Conservation (phyloP, 2,797 vertebrate species). For the Arrhamphus sclerolepis region DNA sequence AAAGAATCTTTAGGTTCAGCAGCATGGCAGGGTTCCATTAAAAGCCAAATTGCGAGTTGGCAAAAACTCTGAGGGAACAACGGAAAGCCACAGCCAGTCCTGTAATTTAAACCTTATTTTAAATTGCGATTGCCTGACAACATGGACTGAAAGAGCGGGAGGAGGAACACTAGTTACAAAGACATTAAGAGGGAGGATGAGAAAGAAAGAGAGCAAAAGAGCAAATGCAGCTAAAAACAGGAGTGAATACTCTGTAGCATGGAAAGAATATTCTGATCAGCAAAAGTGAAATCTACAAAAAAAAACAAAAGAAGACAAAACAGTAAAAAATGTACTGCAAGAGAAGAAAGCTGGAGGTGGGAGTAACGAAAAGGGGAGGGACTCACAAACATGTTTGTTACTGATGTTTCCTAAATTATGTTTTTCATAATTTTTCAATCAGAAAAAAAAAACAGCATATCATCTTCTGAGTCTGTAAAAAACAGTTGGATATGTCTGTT, state of each 20-base stretch:
- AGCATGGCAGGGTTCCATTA: conserved; percentile 99
- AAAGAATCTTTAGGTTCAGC: conserved; percentile 95
- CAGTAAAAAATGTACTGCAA: no score
- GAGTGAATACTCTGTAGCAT: conserved; percentile 10
- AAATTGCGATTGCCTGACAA: conserved; percentile 90
- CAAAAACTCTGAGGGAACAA: conserved; percentile 96
- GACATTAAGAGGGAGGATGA: conserved; percentile 25
- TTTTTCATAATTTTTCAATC: no score
- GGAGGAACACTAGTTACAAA: conserved; percentile 34
- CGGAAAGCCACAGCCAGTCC: conserved; percentile 94
- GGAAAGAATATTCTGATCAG: neutral
- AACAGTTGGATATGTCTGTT: no score
- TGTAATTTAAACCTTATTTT: conserved; percentile 99
- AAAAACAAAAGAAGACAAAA: conserved; percentile 2
- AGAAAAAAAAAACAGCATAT: no score
- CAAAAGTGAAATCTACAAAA: conserved; percentile 3
- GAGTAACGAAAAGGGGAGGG: no score
- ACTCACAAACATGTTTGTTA: no score
- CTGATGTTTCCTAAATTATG: no score
- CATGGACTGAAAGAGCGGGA: conserved; percentile 65
- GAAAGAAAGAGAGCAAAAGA: conserved; percentile 35
- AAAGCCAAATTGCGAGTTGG: conserved; percentile 97
- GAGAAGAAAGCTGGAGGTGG: no score
- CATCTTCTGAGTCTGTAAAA: no score
- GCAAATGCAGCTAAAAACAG: conserved; percentile 45